Evolutionary conservation across 2,113 vertebrate genomes (phyloP).

Genomic region (Heterotilapia buettikoferi): DNA sequence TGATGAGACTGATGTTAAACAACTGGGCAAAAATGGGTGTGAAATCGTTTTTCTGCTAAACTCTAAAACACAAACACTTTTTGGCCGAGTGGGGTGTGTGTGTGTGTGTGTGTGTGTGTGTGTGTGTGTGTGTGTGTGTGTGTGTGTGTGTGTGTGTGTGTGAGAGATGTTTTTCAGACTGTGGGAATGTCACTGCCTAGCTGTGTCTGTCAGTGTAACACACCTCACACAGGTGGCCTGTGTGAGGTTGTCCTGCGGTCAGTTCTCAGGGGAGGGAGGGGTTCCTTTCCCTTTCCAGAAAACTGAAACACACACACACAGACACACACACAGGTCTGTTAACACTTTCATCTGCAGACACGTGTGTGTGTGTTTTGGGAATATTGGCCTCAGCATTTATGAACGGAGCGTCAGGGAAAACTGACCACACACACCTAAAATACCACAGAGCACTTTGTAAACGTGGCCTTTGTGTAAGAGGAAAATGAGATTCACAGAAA

Average conservation of each 20-base stretch:
- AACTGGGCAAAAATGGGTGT: background rate
- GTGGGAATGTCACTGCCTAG: background rate
- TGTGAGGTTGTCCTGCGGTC: constrained; percentile 50
- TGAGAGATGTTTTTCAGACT: background rate
- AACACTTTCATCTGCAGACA: background rate
- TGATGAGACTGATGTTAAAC: background rate
- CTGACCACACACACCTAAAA: background rate
- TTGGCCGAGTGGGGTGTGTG: background rate
- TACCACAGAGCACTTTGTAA: background rate
- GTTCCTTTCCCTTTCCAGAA: background rate
- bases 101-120: too few species aligned
- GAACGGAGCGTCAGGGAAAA: background rate
- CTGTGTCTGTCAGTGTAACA: background rate
- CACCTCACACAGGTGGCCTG: background rate
- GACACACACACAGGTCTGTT: background rate
- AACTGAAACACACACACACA: background rate
- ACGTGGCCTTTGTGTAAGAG: background rate
- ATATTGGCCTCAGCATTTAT: background rate
- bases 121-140: background rate
- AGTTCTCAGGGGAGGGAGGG: constrained; percentile 31
- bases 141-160: background rate
- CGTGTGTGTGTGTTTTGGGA: background rate
- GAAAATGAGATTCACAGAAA: background rate
- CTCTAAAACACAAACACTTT: background rate
- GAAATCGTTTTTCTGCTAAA: background rate